Evolutionary conservation across 2,797 vertebrate genomes (phyloP).

Genomic region (Pogoniulus pusillus): DNA sequence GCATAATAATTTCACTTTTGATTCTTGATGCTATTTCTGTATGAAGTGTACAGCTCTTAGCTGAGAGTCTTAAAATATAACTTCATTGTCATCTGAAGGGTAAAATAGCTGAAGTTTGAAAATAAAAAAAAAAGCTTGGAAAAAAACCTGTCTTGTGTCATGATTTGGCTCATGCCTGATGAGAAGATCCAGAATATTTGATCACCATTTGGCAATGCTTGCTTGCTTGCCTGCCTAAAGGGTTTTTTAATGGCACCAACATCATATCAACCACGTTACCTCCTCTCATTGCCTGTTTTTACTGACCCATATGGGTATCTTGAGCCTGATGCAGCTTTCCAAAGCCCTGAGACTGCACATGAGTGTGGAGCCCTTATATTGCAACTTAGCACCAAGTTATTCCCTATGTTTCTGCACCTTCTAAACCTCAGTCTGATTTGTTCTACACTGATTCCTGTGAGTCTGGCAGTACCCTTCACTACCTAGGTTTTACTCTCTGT

Average conservation of each 20-base stretch:
- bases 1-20: not conserved
- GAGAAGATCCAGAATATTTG: slow-evolving; percentile 32
- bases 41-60: not conserved
- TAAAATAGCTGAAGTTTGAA: not conserved
- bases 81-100: not conserved
- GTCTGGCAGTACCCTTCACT: not conserved
- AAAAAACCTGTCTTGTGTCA: slow-evolving; percentile 23
- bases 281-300: not conserved
- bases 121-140: not conserved
- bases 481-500: not conserved
- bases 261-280: not conserved
- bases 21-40: not conserved
- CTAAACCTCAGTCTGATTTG: not conserved
- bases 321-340: not conserved
- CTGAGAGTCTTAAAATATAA: not conserved
- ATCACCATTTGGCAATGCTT: slow-evolving; percentile 24
- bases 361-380: not conserved
- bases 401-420: not conserved
- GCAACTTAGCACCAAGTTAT: not conserved
- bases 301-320: not conserved
- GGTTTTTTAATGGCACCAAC: slow-evolving; percentile 8
- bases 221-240: slow-evolving; percentile 35
- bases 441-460: not conserved
- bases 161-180: not conserved
- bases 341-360: not conserved